phyloP scores from a whole-genome alignment of 1,140 invertebrate genomes.

The Panulirus ornatus region DNA sequence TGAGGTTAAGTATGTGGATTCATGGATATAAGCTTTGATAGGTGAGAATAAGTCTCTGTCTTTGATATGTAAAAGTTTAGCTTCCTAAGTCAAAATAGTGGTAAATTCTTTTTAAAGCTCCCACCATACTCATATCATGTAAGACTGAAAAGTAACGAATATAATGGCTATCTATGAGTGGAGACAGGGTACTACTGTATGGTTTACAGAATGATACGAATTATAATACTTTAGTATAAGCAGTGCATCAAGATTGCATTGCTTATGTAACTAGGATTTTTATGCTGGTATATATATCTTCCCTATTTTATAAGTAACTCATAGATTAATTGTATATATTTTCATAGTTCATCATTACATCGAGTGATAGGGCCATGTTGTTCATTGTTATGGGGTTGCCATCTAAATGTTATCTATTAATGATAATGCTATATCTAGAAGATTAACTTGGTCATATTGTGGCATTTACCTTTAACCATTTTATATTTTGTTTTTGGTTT shows the following conservation, averaged over 20 bases:
- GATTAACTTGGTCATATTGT: no score
- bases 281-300: slow-evolving; percentile 11
- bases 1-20: background rate
- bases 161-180: background rate
- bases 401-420: background rate
- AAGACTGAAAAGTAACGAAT: background rate
- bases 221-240: slow-evolving; percentile 24
- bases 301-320: slow-evolving; percentile 12
- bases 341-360: slow-evolving; percentile 7
- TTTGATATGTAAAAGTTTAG: no score
- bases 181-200: background rate
- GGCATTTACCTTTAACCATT: no score
- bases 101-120: no score
- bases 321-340: slow-evolving; percentile 31
- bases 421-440: no score
- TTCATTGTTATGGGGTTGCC: background rate
- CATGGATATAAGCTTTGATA: no score
- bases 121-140: background rate
- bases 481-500: no score
- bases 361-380: background rate
- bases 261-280: background rate
- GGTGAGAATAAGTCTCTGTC: no score
- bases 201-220: slow-evolving; percentile 25
- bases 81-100: no score
- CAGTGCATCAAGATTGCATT: slow-evolving; percentile 3